Evolutionary conservation across 2,797 vertebrate species (phyloP).

Genomic region (Triplophysa yarkandensis): DNA sequence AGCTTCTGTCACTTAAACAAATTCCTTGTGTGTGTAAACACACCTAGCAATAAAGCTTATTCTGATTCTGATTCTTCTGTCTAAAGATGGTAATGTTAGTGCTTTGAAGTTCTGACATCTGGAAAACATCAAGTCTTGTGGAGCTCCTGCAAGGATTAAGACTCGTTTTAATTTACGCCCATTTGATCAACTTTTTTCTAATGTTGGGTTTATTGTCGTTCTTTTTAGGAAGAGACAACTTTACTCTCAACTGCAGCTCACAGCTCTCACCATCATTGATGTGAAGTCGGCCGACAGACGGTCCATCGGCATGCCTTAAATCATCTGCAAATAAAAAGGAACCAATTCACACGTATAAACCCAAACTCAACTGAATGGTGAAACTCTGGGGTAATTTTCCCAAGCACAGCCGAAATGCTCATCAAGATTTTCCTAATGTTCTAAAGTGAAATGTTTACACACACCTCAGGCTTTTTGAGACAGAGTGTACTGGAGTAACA

Average conservation of each 20-base stretch:
- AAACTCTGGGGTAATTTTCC: slow-evolving; percentile 40
- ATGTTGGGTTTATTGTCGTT: slow-evolving; percentile 15
- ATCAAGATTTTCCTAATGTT: slow-evolving; percentile 42
- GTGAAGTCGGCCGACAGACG: slow-evolving; percentile 25
- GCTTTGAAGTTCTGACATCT: slow-evolving; percentile 39
- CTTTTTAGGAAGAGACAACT: slow-evolving; percentile 26
- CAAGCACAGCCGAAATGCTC: slow-evolving; percentile 60
- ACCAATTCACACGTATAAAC: slow-evolving; percentile 50
- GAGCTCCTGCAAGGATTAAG: slow-evolving; percentile 27
- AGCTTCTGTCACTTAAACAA: no score
- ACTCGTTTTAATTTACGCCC: slow-evolving; percentile 27
- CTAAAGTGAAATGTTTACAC: slow-evolving; percentile 41
- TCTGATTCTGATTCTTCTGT: no score
- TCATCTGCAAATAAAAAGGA: slow-evolving; percentile 51
- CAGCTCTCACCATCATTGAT: slow-evolving; percentile 18
- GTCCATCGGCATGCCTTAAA: slow-evolving; percentile 52
- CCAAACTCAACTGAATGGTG: slow-evolving; percentile 39
- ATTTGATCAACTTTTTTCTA: slow-evolving; percentile 21
- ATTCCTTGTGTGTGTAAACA: no score
- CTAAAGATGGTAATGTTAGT: slow-evolving; percentile 36
- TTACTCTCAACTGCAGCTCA: slow-evolving; percentile 34
- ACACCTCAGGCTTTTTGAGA: slow-evolving; percentile 50
- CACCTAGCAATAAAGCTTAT: no score
- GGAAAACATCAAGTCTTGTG: slow-evolving; percentile 41
- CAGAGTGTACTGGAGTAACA: slow-evolving; percentile 14